Conservation (phyloP, 1,140 invertebrate genomes). For the Eriosoma lanigerum region DNA sequence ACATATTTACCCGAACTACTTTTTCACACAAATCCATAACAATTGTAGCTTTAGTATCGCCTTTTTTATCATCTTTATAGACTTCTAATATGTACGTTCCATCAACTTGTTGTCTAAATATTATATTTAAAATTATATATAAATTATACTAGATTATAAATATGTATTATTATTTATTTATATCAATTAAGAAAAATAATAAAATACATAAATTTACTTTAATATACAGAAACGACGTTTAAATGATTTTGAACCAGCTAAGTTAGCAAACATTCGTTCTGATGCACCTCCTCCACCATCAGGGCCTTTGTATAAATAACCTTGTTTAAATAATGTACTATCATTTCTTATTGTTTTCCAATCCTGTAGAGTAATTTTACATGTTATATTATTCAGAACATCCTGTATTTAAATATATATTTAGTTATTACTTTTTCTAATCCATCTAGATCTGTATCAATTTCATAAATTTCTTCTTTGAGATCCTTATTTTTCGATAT, state of each 20-base stretch:
- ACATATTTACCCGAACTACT: conserved; percentile 71
- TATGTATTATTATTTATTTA: neutral
- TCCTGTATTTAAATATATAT: neutral
- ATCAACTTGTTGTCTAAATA: conserved; percentile 78
- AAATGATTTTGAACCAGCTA: conserved; percentile 80
- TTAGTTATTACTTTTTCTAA: conserved; percentile 70
- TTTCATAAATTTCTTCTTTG: conserved; percentile 81
- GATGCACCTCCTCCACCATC: conserved; percentile 67
- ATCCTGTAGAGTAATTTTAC: neutral
- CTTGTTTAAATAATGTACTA: conserved; percentile 81
- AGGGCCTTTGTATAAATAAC: conserved; percentile 86
- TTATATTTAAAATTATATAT: too few relatives aligned
- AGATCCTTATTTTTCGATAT: conserved; percentile 67
- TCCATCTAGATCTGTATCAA: conserved; percentile 82
- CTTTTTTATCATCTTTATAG: conserved; percentile 89
- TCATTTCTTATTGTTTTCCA: conserved; percentile 59
- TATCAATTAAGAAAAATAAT: neutral
- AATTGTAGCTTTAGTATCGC: conserved; percentile 86
- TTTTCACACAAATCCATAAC: conserved; percentile 90
- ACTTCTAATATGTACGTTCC: conserved; percentile 87
- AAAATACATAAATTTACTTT: conserved; percentile 56
- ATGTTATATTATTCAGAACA: neutral
- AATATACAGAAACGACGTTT: conserved; percentile 87
- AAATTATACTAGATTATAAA: neutral
- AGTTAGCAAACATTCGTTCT: conserved; percentile 81